Percentiles rank a stretch among this genome's conserved stretches.
These are phyloP conservation scores for Melieria picta DNA, from an alignment of 2,888 invertebrate species.

Conservation along the genomic window DNA sequence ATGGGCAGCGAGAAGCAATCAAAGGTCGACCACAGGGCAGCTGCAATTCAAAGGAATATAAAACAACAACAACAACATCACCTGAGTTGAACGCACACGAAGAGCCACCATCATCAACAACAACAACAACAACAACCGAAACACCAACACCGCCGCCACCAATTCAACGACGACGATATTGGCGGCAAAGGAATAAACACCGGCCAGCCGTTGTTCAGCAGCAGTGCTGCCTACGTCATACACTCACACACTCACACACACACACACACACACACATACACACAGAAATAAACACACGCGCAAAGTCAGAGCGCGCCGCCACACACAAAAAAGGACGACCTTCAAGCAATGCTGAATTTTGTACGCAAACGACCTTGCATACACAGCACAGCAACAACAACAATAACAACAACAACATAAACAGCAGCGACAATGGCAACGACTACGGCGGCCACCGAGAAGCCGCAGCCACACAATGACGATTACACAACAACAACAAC, in stretches of 20 bases:
- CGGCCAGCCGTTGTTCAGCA: background rate
- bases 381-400: constrained; percentile 24
- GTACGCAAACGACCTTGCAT: constrained; percentile 67
- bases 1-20: too few species aligned
- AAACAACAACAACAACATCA: too few species aligned
- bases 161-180: constrained; percentile 8
- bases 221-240: constrained; percentile 29
- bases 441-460: constrained; percentile 21
- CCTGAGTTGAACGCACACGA: too few species aligned
- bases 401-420: constrained; percentile 21
- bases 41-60: too few species aligned
- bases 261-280: constrained; percentile 45
- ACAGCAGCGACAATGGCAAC: constrained; percentile 18
- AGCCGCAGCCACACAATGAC: constrained; percentile 4
- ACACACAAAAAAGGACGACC: constrained; percentile 64
- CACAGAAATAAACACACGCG: constrained; percentile 42
- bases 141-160: background rate
- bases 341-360: constrained; percentile 67
- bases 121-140: constrained; percentile 24
- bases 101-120: constrained; percentile 1
- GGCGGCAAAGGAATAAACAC: constrained; percentile 15
- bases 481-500: constrained; percentile 13
- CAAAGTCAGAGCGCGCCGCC: constrained; percentile 37
- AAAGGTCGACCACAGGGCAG: too few species aligned
- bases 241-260: too few species aligned